phyloP scores from a whole-genome alignment of 1,140 invertebrate genomes.

The Musca domestica region DNA sequence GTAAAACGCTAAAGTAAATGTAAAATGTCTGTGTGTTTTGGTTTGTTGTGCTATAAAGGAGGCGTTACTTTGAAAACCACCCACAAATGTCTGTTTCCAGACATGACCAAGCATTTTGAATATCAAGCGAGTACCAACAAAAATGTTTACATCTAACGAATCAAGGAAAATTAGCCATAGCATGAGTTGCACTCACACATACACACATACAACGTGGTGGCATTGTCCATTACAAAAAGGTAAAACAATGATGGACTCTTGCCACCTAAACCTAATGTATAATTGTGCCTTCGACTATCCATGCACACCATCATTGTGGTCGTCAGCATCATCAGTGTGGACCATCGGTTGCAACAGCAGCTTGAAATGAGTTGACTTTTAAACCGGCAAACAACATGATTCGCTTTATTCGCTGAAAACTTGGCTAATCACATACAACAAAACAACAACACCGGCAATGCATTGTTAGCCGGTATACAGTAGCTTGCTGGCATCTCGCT shows the following conservation, averaged over 20 bases:
- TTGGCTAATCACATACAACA: conserved; percentile 12
- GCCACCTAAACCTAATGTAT: too few species aligned
- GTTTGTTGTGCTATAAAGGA: not conserved
- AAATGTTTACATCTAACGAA: not conserved
- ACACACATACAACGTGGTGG: not conserved
- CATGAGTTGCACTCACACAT: not conserved
- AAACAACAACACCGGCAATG: not conserved
- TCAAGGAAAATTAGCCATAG: conserved; percentile 2
- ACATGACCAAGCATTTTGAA: conserved; percentile 2
- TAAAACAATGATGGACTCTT: too few species aligned
- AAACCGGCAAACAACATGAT: not conserved
- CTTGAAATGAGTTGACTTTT: too few species aligned
- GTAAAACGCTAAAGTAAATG: too few species aligned
- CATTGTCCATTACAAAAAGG: not conserved
- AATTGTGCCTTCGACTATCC: too few species aligned
- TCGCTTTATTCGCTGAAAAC: conserved; percentile 6
- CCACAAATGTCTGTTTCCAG: conserved; percentile 4
- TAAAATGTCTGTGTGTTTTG: too few species aligned
- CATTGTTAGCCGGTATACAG: not conserved
- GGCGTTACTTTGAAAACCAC: conserved; percentile 18
- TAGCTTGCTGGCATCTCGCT: not conserved
- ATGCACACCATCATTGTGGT: too few species aligned
- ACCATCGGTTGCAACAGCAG: not conserved
- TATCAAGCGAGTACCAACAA: not conserved
- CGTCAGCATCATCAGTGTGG: not conserved